phyloP scores from a whole-genome alignment of 2,797 vertebrate species.

The Syngnathus rostellatus region DNA sequence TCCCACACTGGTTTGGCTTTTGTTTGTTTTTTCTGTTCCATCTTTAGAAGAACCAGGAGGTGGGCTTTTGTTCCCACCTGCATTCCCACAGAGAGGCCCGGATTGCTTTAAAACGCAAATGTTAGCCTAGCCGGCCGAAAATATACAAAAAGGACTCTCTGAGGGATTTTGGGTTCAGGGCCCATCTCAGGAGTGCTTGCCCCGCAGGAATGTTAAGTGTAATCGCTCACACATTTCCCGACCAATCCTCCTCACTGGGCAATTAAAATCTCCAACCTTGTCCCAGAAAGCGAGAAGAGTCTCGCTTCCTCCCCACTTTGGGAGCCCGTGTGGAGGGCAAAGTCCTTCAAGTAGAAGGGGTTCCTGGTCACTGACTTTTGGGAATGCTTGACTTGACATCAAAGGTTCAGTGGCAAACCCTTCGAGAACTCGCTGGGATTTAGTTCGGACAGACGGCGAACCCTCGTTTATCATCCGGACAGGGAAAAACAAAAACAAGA shows the following conservation, averaged over 20 bases:
- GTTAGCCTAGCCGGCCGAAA: constrained; percentile 21
- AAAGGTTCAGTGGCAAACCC: constrained; percentile 44
- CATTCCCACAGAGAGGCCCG: constrained; percentile 5
- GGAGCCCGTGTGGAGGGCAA: constrained; percentile 35
- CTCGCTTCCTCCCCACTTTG: constrained; percentile 31
- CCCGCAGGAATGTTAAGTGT: constrained; percentile 54
- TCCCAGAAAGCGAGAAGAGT: constrained; percentile 3
- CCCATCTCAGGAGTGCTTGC: constrained; percentile 33
- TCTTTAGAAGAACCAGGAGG: constrained; percentile 34
- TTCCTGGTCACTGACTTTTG: constrained; percentile 49
- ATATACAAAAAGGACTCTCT: constrained; percentile 17
- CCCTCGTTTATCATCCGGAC: too few relatives aligned
- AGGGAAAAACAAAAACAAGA: background rate
- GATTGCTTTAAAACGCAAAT: constrained; percentile 12
- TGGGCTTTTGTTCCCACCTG: constrained; percentile 7
- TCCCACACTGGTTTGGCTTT: background rate
- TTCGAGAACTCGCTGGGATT: constrained; percentile 14
- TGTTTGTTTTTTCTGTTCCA: background rate
- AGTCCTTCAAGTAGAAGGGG: constrained; percentile 46
- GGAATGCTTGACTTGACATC: constrained; percentile 55
- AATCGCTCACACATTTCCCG: constrained; percentile 51
- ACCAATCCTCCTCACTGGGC: constrained; percentile 11
- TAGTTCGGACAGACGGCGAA: background rate
- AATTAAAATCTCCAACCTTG: constrained; percentile 40
- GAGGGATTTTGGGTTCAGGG: constrained; percentile 14